Base-by-base conservation (phyloP, 2,888 invertebrate species). In the Trachelus troglodyta region DNA sequence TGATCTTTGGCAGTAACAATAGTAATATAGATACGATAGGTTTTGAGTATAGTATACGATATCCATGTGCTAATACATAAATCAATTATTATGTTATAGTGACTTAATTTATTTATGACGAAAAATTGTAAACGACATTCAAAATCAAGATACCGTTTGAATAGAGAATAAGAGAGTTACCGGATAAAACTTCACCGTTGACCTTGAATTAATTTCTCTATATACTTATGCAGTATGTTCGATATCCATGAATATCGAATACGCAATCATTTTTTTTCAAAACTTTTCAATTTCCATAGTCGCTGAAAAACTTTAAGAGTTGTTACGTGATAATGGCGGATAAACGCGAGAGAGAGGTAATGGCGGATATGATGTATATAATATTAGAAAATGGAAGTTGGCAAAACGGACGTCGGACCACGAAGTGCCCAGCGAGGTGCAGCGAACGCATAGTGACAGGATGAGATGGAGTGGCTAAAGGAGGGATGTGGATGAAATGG, bases 381-480 rank as follows among this genome's bases (percentile, higher is more conserved):
- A 56, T 56, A 56, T 56, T 56, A 56, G 56, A 56, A 56, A 56
- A 56, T 56, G 56, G 56, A 23, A 56, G 23, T 56, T 56, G 56
- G 56, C 23, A 23, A 56, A 56, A 56, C 56, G 56, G 23, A 56
- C 77, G 81, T 81, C 81, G 84, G 79, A 82, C 83, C 82, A 81
- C 73, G 79, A 83, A 84, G 84, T 81, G 79, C 79, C 80, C 71
- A 73, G 56, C 40, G 76, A 80, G 80, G 79, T 35, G 86, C 81
- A 83, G 85, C 79, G 84, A 83, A 83, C 79, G 83, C 85, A 79
- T 82, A 78, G 86, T 87, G 89, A 88, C 86, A 87, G 89, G 87
- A 89, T 84, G 88, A 88, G 87, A 90, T 84, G 87, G 88, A 89
- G 87, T 85, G 88, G 88, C 84, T 86, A 81, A 86, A 86, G 84